phyloP scores from a whole-genome alignment of 2,797 vertebrate genomes.

The Bradypodion ventrale region DNA sequence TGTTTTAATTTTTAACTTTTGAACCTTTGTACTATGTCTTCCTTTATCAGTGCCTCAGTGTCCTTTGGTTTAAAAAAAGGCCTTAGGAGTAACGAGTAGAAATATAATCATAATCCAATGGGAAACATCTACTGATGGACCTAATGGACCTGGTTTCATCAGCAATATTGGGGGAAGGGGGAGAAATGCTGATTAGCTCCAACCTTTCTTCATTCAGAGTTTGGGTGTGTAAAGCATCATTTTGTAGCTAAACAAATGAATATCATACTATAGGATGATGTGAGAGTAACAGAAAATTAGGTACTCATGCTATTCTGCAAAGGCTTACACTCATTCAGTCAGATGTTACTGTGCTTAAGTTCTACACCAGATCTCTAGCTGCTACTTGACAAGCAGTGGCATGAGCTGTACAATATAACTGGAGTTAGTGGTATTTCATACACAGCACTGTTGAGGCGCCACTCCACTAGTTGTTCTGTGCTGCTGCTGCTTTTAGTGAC shows the following conservation, averaged over 20 bases:
- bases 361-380: not conserved
- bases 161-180: not conserved
- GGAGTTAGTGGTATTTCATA: not conserved
- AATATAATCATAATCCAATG: not conserved
- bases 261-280: not conserved
- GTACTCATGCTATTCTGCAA: not conserved
- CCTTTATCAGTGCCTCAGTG: not conserved
- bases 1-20: slow-evolving; percentile 31
- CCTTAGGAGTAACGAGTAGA: not conserved
- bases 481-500: not conserved
- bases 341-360: not conserved
- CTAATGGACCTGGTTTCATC: not conserved
- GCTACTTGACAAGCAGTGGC: not conserved
- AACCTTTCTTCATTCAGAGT: not conserved
- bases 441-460: too few species aligned
- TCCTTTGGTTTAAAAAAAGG: too few species aligned
- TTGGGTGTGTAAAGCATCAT: not conserved
- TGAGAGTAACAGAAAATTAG: not conserved
- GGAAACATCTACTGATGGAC: not conserved
- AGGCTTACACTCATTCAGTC: not conserved
- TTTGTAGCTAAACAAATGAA: not conserved
- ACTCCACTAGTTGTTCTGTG: not conserved
- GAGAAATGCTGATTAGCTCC: too few species aligned
- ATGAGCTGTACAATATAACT: not conserved
- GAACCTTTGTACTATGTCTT: not conserved